Percentiles rank a stretch among this genome's conserved stretches.
Evolutionary conservation across 2,113 vertebrate genomes (phyloP).

Genomic region (Xenopus laevis): DNA sequence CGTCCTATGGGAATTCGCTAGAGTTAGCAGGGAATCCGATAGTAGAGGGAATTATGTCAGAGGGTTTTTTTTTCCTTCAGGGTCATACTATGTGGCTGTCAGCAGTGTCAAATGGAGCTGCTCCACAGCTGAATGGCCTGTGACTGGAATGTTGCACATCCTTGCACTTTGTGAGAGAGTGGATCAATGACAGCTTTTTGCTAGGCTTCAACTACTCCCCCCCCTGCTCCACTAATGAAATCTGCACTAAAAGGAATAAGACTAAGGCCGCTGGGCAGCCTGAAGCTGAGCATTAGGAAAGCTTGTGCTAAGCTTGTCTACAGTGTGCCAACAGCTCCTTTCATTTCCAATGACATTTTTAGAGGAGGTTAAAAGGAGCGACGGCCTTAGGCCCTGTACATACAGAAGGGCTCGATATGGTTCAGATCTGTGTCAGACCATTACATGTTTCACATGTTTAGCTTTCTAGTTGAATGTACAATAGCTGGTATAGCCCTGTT

Average conservation of each 20-base stretch:
- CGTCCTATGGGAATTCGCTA: slow-evolving; percentile 56
- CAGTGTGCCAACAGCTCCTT: slow-evolving; percentile 33
- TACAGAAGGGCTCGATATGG: slow-evolving; percentile 5
- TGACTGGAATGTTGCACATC: slow-evolving; percentile 66
- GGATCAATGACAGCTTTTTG: slow-evolving; percentile 71
- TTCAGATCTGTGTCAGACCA: slow-evolving; percentile 13
- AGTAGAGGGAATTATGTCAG: slow-evolving; percentile 59
- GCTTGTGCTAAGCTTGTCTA: slow-evolving; percentile 61
- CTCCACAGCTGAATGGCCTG: slow-evolving; percentile 66
- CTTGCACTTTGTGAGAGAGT: slow-evolving; percentile 58
- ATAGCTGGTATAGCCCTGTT: too few species aligned
- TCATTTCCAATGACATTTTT: slow-evolving; percentile 42
- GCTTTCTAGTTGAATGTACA: not conserved
- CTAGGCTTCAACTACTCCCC: slow-evolving; percentile 63
- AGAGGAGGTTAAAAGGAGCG: slow-evolving; percentile 38
- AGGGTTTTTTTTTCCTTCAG: slow-evolving; percentile 23
- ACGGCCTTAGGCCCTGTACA: slow-evolving; percentile 26
- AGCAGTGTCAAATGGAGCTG: slow-evolving; percentile 62
- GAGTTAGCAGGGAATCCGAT: slow-evolving; percentile 56
- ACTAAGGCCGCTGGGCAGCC: slow-evolving; percentile 65
- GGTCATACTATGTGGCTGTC: slow-evolving; percentile 61
- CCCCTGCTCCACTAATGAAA: slow-evolving; percentile 69
- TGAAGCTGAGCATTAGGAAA: slow-evolving; percentile 64
- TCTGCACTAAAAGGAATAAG: slow-evolving; percentile 65
- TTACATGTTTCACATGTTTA: slow-evolving; percentile 11